These are phyloP conservation scores for Andrena bicolor DNA, from an alignment of 2,888 invertebrate genomes.

Conservation along the genomic window DNA sequence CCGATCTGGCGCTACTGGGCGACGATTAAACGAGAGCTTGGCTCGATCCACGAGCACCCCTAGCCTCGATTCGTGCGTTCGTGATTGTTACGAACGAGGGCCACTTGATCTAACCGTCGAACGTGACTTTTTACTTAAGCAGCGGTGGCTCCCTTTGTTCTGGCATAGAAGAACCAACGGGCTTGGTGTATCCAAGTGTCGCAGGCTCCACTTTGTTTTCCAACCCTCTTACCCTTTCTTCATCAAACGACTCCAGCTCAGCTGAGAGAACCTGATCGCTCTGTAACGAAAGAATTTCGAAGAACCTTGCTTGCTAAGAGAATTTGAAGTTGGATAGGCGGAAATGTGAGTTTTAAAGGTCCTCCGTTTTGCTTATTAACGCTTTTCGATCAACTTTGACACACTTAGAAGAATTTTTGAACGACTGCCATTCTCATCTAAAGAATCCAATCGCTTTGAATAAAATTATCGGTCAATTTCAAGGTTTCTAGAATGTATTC, in stretches of 20 bases:
- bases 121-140: slow-evolving; percentile 70
- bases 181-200: slow-evolving; percentile 48
- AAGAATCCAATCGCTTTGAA: too few species aligned
- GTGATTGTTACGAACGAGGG: slow-evolving; percentile 71
- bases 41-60: not conserved
- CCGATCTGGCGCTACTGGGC: slow-evolving; percentile 11
- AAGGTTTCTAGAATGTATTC: too few species aligned
- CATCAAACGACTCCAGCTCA: not conserved
- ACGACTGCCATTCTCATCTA: too few species aligned
- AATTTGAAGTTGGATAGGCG: not conserved
- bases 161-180: slow-evolving; percentile 36
- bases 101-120: slow-evolving; percentile 69
- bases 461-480: too few species aligned
- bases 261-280: slow-evolving; percentile 38
- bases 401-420: too few species aligned
- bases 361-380: too few species aligned
- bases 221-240: slow-evolving; percentile 47
- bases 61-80: slow-evolving; percentile 48
- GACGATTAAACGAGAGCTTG: slow-evolving; percentile 37
- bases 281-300: slow-evolving; percentile 34
- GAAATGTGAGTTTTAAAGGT: too few species aligned
- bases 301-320: not conserved
- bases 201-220: slow-evolving; percentile 45
- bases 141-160: slow-evolving; percentile 35
- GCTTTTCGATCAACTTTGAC: too few species aligned